A percentile compares a stretch with the other conserved stretches of the same genome.
Evolutionary conservation across 2,888 invertebrate species (phyloP).

Genomic region (Aleiodes leptofemur): DNA sequence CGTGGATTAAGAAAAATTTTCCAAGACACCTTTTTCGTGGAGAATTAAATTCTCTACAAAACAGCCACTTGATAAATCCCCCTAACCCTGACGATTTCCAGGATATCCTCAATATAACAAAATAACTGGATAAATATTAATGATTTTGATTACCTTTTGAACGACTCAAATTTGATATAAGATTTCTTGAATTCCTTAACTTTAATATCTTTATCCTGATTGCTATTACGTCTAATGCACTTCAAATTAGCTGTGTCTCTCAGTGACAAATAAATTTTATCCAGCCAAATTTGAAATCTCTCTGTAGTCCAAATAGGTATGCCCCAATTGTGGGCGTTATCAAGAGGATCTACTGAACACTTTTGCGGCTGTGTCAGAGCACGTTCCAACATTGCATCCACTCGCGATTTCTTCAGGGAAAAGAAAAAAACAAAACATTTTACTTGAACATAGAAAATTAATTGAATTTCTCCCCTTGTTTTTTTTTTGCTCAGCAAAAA

Average conservation of each 20-base stretch:
- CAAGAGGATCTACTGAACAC: constrained; percentile 76
- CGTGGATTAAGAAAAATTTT: too few relatives aligned
- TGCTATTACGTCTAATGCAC: constrained; percentile 60
- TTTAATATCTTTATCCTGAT: constrained; percentile 70
- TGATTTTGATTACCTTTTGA: constrained; percentile 77
- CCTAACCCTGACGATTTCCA: too few relatives aligned
- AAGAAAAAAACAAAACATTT: not conserved
- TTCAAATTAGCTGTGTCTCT: constrained; percentile 63
- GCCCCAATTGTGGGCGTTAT: constrained; percentile 77
- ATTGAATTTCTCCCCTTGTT: not conserved
- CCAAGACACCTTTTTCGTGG: too few relatives aligned
- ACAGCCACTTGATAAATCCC: too few relatives aligned
- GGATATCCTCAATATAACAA: not conserved
- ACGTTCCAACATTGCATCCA: constrained; percentile 89
- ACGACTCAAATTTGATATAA: constrained; percentile 85
- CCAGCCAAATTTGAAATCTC: constrained; percentile 77
- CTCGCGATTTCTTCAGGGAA: constrained; percentile 78
- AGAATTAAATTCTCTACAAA: too few relatives aligned
- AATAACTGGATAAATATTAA: constrained; percentile 5
- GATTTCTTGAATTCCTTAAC: constrained; percentile 81
- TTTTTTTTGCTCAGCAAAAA: not conserved
- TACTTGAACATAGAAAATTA: not conserved
- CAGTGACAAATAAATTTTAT: constrained; percentile 81
- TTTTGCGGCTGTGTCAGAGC: constrained; percentile 77
- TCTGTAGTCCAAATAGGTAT: constrained; percentile 78